These are phyloP conservation scores for Prunella himalayana DNA, from an alignment of 2,113 vertebrate genomes.

Conservation along the genomic window DNA sequence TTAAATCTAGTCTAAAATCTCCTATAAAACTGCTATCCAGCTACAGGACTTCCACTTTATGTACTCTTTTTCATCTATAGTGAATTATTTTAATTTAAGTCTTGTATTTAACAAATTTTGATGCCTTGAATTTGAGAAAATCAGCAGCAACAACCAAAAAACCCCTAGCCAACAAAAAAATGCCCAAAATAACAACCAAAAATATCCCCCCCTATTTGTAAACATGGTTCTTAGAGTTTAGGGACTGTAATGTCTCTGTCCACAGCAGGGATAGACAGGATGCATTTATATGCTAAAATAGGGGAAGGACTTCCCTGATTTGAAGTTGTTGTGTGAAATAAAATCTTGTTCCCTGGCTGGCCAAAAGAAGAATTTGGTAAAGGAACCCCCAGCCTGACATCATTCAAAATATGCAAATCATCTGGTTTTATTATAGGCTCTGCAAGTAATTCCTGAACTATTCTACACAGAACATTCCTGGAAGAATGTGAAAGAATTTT, in stretches of 20 bases:
- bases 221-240: background rate
- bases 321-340: background rate
- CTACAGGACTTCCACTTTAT: background rate
- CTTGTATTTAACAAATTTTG: background rate
- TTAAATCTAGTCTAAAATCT: background rate
- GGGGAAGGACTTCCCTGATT: background rate
- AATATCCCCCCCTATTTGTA: background rate
- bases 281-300: background rate
- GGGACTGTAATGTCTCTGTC: background rate
- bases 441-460: background rate
- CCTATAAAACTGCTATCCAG: background rate
- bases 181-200: background rate
- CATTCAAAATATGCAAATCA: background rate
- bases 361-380: background rate
- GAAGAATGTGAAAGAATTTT: background rate
- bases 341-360: background rate
- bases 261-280: background rate
- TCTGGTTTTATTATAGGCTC: background rate
- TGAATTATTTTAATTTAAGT: background rate
- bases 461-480: background rate
- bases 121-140: background rate
- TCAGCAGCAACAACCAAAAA: background rate
- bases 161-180: fast-evolving
- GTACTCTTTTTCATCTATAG: background rate
- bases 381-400: background rate